Evolutionary conservation across 2,888 invertebrate genomes (phyloP), one percentile per base, ranked within the genome.

Genomic region (Sisyra terminalis): DNA sequence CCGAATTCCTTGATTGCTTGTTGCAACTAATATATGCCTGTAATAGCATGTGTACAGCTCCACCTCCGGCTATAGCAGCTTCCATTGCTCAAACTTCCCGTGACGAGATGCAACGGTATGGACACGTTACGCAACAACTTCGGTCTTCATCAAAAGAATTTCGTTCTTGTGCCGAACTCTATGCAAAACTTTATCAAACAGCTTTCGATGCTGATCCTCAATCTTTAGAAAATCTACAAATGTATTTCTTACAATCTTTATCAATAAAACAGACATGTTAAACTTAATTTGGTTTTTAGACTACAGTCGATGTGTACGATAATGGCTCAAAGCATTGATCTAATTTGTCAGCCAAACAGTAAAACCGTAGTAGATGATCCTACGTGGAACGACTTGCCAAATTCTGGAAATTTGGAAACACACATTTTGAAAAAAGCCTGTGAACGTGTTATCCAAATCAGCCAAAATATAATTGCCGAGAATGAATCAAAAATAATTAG

Each of bases 11-110:
- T 4, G 79, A 83, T 44, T 68, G 69, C 44, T 64, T 77, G 44
- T 60, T 70, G 2, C 78, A 78, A 53, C 61, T 82, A 39, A 60
- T 78, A 15, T 70, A 76, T 48, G 78, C 83, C 0, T 86, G 85
- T 51, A 70, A 72, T 48, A 78, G 83, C 45, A 67, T 87, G 31
- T 85, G 86, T 54, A 85, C 90, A 45, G 87, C 89, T 45, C 94
- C 93, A 18, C 90, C 93, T 31, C 90, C 93, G 0, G 92, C 92
- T 1, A 87, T 92, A 44, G 90, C 93, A 0, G 76, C 81, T 2
- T 76, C 83, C 2, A 71, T 85, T 41, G 88, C 88, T 0, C 79
- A 82, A 49, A 75, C 75, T 32, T 77, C 81, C 1, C 69, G 83
- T 40, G 85, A 86, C 54, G 83, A 85, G 51, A 69, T 83, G 43